Conservation (phyloP, 2,888 invertebrate species). For the Chymomyza amoena region DNA sequence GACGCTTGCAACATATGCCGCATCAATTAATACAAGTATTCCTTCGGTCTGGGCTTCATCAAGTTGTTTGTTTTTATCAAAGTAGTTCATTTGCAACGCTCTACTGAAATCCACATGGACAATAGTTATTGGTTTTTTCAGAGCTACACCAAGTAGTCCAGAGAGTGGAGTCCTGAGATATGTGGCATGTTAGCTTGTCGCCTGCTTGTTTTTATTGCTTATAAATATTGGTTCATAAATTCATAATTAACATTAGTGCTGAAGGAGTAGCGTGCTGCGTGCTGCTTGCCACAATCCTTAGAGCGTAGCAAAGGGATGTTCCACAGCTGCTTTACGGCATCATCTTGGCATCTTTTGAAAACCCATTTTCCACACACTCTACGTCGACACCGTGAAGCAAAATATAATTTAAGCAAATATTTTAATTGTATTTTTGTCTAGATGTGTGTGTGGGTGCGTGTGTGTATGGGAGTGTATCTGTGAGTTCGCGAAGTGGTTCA, state of each 20-base stretch:
- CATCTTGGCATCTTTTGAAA: neutral
- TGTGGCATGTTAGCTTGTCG: constrained; percentile 34
- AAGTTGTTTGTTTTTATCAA: constrained; percentile 35
- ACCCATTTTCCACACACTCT: neutral
- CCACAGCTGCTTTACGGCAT: neutral
- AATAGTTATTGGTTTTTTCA: neutral
- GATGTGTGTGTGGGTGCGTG: neutral
- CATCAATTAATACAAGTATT: neutral
- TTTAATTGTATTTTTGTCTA: constrained; percentile 53
- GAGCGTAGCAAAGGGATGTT: constrained; percentile 9
- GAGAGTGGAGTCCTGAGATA: constrained; percentile 15
- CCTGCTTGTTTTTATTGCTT: constrained; percentile 63
- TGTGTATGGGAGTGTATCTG: neutral
- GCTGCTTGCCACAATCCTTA: constrained; percentile 1
- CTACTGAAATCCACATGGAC: constrained; percentile 43
- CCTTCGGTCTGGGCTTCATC: neutral
- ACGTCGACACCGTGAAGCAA: neutral
- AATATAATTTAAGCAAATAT: constrained; percentile 63
- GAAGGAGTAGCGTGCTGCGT: constrained; percentile 9
- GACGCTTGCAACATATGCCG: neutral
- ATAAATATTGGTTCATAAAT: constrained; percentile 68
- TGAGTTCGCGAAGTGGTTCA: constrained; percentile 19
- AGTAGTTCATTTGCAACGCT: constrained; percentile 69
- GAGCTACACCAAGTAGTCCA: neutral
- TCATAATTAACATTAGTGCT: constrained; percentile 63